Percentiles rank a stretch among this genome's conserved stretches.
Conservation (phyloP, 2,797 vertebrate species). For the Siniperca undulata region DNA sequence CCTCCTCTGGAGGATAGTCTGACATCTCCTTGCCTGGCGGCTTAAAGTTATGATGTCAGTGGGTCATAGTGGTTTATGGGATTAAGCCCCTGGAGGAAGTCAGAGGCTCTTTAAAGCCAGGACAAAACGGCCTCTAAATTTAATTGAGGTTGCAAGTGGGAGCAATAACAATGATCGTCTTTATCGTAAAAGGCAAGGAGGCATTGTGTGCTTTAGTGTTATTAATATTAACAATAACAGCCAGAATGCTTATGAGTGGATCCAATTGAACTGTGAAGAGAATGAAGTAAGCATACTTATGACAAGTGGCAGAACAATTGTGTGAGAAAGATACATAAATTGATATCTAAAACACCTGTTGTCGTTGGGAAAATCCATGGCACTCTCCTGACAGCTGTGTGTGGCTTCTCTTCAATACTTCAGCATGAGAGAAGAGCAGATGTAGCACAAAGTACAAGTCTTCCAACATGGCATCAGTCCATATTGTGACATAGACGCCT, state of each 20-base stretch:
- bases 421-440: conserved; percentile 42
- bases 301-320: conserved; percentile 38
- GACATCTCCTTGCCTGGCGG: conserved; percentile 59
- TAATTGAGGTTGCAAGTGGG: conserved; percentile 83
- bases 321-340: conserved; percentile 16
- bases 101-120: conserved; percentile 78
- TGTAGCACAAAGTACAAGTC: conserved; percentile 55
- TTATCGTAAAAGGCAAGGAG: conserved; percentile 74
- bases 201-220: conserved; percentile 55
- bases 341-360: conserved; percentile 60
- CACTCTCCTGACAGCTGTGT: conserved; percentile 41
- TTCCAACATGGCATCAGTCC: conserved; percentile 65
- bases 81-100: conserved; percentile 81
- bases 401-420: conserved; percentile 38
- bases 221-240: conserved; percentile 65
- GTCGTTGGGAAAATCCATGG: conserved; percentile 32
- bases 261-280: conserved; percentile 26
- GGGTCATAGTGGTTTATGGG: conserved; percentile 80
- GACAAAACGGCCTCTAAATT: conserved; percentile 84
- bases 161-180: conserved; percentile 80
- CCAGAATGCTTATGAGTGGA: conserved; percentile 36
- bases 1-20: conserved; percentile 57
- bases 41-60: conserved; percentile 80
- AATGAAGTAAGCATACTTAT: conserved; percentile 10
- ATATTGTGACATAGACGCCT: conserved; percentile 68